Evolutionary conservation across 2,113 vertebrate species (phyloP), one percentile per base, ranked within the genome.

Genomic region (Ameiurus melas): DNA sequence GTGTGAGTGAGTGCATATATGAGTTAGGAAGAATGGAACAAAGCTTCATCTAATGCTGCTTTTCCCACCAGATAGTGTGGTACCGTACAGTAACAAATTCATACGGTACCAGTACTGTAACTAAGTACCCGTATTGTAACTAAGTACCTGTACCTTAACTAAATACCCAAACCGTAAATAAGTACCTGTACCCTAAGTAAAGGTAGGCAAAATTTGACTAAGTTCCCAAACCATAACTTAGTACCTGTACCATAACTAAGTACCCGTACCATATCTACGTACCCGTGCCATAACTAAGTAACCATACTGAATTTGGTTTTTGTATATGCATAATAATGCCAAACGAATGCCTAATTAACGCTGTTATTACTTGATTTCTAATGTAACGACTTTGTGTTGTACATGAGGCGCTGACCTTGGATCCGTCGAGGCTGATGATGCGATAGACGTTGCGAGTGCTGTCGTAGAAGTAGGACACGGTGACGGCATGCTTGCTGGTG

Each of bases 391-490:
- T 64, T 43, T 66, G 33, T 1, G 39, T 68, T n/a, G 83, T 51
- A 58, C 5, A 0, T n/a, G 33, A 30, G 39, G 57, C 22, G 13
- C 89, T 86, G 43, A 97, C 98, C 98, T 99, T 99, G 89, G 97
- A 95, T 91, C 98, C 98, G 16, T 99, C 98, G 93, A 99, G 96
- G 64, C 98, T 99, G 96, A 99, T 99, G 93, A 99, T 98, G n/a
- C 98, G 96, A 90, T 99, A 99, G 88, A 98, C 98, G 93, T 97
- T 98, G 92, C 98, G 97, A 0, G 97, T 98, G 93, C 97, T 97
- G 95, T 99, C 98, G 77, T 97, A 99, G 96, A 99, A 99, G 95
- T 98, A 99, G 93, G 98, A 99, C 71, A 99, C 98, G 0, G 98
- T 98, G 91, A 99, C 97, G 0, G 98, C 97, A 83, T 99, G 98